Evolutionary conservation across 2,888 invertebrate species (phyloP).

Genomic region (Eremobia ochroleuca): DNA sequence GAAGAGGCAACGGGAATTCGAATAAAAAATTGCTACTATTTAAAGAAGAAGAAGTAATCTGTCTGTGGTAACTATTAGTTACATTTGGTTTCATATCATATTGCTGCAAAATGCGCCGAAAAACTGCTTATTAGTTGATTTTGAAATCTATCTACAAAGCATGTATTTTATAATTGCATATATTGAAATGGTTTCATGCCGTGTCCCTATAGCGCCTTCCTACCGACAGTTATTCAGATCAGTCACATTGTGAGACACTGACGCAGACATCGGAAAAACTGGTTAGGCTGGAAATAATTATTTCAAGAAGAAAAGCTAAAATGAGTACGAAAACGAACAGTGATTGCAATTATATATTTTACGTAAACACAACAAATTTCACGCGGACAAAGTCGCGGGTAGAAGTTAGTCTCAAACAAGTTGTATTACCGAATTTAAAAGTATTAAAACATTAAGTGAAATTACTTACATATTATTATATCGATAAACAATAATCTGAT

Average conservation of each 20-base stretch:
- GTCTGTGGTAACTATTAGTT: too few species aligned
- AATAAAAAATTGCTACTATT: too few species aligned
- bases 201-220: neutral
- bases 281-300: neutral
- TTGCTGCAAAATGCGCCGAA: too few species aligned
- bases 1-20: too few species aligned
- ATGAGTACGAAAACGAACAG: neutral
- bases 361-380: neutral
- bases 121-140: neutral
- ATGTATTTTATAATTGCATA: neutral
- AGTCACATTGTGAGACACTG: neutral
- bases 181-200: neutral
- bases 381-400: neutral
- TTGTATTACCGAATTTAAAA: neutral
- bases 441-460: neutral
- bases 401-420: neutral
- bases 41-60: too few species aligned
- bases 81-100: too few species aligned
- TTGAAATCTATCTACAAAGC: neutral
- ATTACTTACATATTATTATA: neutral
- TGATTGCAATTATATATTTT: neutral
- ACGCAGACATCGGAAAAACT: neutral
- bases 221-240: neutral
- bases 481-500: neutral
- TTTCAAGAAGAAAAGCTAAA: neutral